Base-by-base conservation (phyloP, 1,140 invertebrate genomes). In the Magallana angulata region DNA sequence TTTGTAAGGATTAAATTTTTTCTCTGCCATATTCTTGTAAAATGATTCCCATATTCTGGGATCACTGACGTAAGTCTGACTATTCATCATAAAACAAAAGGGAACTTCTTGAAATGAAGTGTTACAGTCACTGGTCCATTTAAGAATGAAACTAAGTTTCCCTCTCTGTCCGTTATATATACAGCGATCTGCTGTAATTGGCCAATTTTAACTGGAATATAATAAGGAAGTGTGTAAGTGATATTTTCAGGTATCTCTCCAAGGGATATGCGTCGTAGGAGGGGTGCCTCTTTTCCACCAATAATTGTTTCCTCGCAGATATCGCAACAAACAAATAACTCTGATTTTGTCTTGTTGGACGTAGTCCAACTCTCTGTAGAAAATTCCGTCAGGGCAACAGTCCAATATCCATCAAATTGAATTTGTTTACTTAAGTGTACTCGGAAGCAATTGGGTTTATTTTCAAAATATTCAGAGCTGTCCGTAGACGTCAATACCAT, bases 21-120 rank as follows among this genome's bases (percentile, higher is more conserved):
- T 82, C 24, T 57, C 62, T 14, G 86, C 76, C 82, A 87, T 83
- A 16, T 87, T 82, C 58, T 88, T 88, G 57, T 85, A 88, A 88
- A 88, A 88, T 12, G 82, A 14, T 82, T 85, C 59, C 87, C 87
- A 88, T 9, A 88, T 82, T 56, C 36, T n/a, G 14, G 87, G 87
- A 82, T 88, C 87, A 48, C 62, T 82, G 36, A 88, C 83, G n/a
- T 76, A 88, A 8, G 64, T 85, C 57, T 58, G 58, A 3, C 64
- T 84, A 62, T 87, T 81, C 59, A 86, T 83, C 64, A 58, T 57
- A 60, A 71, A 12, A 84, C 24, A 24, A 24, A 24, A 24, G 24
- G 24, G 24, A 24, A 24, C 24, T 24, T 24, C 24, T 24, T 24
- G 24, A 24, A 24, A 24, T 24, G 24, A 24, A 24, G 24, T 24